Percentiles rank a stretch among this genome's conserved stretches.
These are phyloP conservation scores for Eupsilia transversa DNA, from an alignment of 2,888 invertebrate species.

Conservation along the genomic window DNA sequence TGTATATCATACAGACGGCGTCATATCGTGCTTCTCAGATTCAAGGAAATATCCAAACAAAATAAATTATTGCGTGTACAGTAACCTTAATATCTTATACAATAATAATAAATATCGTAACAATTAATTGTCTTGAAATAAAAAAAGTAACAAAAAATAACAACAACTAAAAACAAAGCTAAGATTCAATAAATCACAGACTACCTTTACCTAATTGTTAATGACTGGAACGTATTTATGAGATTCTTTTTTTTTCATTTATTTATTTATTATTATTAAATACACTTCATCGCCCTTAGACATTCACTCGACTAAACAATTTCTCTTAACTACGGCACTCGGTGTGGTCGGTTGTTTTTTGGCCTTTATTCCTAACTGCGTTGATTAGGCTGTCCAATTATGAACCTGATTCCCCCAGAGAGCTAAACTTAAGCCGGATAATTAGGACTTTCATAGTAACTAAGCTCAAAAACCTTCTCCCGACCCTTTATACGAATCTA, in stretches of 20 bases:
- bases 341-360: constrained; percentile 59
- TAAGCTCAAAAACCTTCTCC: constrained; percentile 32
- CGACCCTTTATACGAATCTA: constrained; percentile 12
- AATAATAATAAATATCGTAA: constrained; percentile 67
- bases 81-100: constrained; percentile 52
- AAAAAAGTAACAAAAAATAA: constrained; percentile 64
- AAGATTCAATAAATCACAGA: constrained; percentile 86
- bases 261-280: constrained; percentile 68
- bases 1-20: constrained; percentile 68
- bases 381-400: constrained; percentile 57
- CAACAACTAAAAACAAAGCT: constrained; percentile 75
- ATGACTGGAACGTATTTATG: constrained; percentile 81
- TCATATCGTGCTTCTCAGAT: constrained; percentile 63
- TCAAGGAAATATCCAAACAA: constrained; percentile 53
- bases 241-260: constrained; percentile 74
- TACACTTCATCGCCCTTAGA: constrained; percentile 72
- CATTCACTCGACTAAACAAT: constrained; percentile 80
- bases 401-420: constrained; percentile 50
- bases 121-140: constrained; percentile 59
- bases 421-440: constrained; percentile 37
- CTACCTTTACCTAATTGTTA: constrained; percentile 78
- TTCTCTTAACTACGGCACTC: constrained; percentile 83
- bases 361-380: constrained; percentile 29
- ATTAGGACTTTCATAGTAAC: constrained; percentile 43
- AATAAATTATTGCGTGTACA: constrained; percentile 56